Percentiles rank a stretch among this genome's conserved stretches.
These are phyloP conservation scores for Lynx canadensis DNA, from an alignment of 2,113 vertebrate genomes.

Conservation along the genomic window DNA sequence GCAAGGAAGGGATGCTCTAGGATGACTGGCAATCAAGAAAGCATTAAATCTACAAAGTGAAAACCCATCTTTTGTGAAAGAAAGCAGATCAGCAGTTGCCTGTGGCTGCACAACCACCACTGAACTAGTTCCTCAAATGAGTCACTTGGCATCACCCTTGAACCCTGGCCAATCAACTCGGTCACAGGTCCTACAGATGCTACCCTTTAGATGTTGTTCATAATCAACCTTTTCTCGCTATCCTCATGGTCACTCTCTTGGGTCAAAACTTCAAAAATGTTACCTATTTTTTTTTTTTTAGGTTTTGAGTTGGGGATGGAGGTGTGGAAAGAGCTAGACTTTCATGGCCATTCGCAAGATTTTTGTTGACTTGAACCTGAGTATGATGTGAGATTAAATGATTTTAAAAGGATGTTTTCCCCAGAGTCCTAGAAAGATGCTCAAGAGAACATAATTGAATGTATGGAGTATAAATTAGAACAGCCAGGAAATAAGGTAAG, in stretches of 20 bases:
- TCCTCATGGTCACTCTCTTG: not conserved
- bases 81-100: not conserved
- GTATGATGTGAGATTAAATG: not conserved
- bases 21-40: not conserved
- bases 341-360: not conserved
- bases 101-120: not conserved
- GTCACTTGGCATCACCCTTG: not conserved
- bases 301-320: not conserved
- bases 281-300: not conserved
- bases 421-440: not conserved
- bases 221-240: not conserved
- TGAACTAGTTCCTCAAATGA: not conserved
- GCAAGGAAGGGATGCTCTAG: not conserved
- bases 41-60: not conserved
- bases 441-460: not conserved
- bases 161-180: not conserved
- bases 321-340: not conserved
- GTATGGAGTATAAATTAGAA: too few species aligned
- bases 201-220: not conserved
- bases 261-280: not conserved
- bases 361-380: not conserved
- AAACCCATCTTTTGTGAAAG: not conserved
- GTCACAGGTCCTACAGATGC: not conserved
- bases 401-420: not conserved
- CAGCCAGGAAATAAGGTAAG: too few species aligned